Evolutionary conservation across 2,888 invertebrate genomes (phyloP).

Genomic region (Phorcus lineatus): DNA sequence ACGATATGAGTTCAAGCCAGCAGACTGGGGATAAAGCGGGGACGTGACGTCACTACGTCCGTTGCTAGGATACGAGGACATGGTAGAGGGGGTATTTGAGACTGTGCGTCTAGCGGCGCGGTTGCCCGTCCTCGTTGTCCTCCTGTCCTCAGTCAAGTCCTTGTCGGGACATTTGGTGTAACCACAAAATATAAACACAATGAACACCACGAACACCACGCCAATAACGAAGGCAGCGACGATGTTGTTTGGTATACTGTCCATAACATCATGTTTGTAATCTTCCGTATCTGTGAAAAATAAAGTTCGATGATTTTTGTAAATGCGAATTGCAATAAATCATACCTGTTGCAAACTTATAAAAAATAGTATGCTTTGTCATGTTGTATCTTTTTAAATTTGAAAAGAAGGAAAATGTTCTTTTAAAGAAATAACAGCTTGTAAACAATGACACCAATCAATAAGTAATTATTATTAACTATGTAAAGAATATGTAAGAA

Average conservation of each 20-base stretch:
- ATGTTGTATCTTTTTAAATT: no score
- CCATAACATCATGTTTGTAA: neutral
- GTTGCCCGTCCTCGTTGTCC: neutral
- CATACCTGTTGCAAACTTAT: no score
- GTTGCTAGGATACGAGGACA: slow-evolving; percentile 5
- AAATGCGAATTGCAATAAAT: no score
- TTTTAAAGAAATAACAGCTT: no score
- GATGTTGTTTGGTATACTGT: slow-evolving; percentile 10
- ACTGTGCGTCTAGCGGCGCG: neutral
- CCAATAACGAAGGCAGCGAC: neutral
- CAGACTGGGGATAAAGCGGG: neutral
- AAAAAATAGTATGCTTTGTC: no score
- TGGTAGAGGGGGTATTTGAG: neutral
- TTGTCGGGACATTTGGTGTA: neutral
- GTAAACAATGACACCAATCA: no score
- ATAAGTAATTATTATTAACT: no score
- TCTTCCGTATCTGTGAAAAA: neutral
- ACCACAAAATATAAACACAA: neutral
- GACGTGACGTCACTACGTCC: neutral
- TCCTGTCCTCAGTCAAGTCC: neutral
- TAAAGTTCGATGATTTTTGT: neutral
- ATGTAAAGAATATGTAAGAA: no score
- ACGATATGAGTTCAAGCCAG: neutral
- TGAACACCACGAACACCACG: neutral
- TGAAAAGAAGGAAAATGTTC: no score